Evolutionary conservation across 2,888 invertebrate species (phyloP), one percentile per base, ranked within the genome.

Genomic region (Nowickia ferox): DNA sequence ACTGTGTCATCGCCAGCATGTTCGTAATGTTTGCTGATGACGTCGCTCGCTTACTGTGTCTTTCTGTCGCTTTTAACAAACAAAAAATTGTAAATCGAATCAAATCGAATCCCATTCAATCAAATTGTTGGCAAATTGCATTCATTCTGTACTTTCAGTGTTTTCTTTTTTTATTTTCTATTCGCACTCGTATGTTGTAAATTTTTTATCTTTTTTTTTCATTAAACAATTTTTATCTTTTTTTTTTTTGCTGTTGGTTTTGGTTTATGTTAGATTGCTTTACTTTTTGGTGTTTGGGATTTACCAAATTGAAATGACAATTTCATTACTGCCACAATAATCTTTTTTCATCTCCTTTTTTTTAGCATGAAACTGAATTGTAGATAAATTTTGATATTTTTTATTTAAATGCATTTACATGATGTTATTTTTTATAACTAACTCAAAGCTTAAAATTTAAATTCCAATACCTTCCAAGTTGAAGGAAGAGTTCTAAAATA

Each of bases 91-190:
- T 79, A 86, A 87, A 84, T 87, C 87, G 84, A 84, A 84, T 84
- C 81, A 84, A 84, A 84, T 84, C 84, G 84, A 86, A 86, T 87
- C 78, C 84, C 78, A 82, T 87, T 82, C 81, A 87, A 84, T 84
- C 84, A 84, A 84, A 87, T 82, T 87, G 87, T 86, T 83, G 86
- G 79, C 83, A 86, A 86, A 83, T 83, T 86, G 79, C 86, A 86
- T 83, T 83, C 86, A 80, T 57, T 69, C 44, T 69, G 75, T 66
- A 51, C 57, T 55, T 61, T 68, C 46, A 61, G 38, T 19, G 10
- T 48, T 61, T 17, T 40, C 30, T 30, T 48, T 5, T 79, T 48
- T 40, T 65, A 17, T 57, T 51, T 44, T 30, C 30, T 13, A 8
- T 65, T 40, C 51, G n/a, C 10, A 8, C 59, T 40, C 51, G n/a